Percentiles rank a stretch among this genome's conserved stretches.
phyloP scores from a whole-genome alignment of 2,113 vertebrate species.

The Elephas maximus region DNA sequence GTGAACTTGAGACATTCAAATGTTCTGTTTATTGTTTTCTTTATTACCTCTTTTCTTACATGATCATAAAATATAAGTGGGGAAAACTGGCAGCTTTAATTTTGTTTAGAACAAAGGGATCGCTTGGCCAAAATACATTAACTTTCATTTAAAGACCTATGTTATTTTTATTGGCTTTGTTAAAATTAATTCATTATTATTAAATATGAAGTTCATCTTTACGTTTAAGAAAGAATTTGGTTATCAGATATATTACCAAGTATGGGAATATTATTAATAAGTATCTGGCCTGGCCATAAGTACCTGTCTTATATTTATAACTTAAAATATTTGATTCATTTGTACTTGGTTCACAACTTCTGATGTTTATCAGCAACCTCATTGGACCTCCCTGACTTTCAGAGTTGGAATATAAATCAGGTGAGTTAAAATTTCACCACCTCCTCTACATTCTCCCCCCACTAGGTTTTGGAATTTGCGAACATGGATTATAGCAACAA shows the following conservation, averaged over 20 bases:
- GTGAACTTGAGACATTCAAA: not conserved
- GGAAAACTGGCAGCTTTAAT: not conserved
- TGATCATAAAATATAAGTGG: not conserved
- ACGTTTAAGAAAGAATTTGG: not conserved
- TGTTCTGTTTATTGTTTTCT: conserved; percentile 15
- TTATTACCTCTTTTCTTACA: conserved; percentile 16
- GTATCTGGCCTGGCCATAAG: not conserved
- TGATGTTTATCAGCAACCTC: not conserved
- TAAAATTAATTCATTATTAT: not conserved
- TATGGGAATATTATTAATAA: conserved; percentile 30
- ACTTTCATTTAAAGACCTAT: not conserved
- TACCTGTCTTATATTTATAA: conserved; percentile 23
- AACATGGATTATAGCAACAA: not conserved
- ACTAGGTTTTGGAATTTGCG: not conserved
- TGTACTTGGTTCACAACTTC: not conserved
- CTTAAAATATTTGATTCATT: conserved; percentile 14
- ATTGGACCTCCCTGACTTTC: not conserved
- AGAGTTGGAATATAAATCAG: not conserved
- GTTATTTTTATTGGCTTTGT: conserved; percentile 24
- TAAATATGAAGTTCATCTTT: not conserved
- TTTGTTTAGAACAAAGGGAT: conserved; percentile 12
- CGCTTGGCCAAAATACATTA: not conserved
- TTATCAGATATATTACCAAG: conserved; percentile 47
- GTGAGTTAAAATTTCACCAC: not conserved
- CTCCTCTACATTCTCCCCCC: not conserved